These are phyloP conservation scores for Hylyphantes graminicola DNA, from an alignment of 1,140 invertebrate genomes.

Conservation along the genomic window DNA sequence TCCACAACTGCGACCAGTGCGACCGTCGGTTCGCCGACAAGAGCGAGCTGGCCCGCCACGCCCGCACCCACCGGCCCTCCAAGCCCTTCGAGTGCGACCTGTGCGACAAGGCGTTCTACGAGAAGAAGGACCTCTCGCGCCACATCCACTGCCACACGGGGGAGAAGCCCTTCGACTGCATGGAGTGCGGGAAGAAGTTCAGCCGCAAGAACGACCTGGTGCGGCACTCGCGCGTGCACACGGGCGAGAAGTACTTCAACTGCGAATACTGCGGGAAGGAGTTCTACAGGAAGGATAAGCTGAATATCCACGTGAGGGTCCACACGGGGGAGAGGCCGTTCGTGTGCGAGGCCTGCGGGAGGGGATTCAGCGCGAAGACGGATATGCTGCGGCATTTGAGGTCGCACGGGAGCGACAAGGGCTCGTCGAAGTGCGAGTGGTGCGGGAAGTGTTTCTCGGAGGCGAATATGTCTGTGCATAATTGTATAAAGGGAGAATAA, in stretches of 20 bases:
- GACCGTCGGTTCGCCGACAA: constrained; percentile 32
- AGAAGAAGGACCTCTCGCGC: constrained; percentile 82
- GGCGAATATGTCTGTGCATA: neutral
- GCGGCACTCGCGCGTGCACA: constrained; percentile 43
- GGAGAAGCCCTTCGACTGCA: constrained; percentile 87
- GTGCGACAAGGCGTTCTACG: constrained; percentile 82
- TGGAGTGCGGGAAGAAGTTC: constrained; percentile 89
- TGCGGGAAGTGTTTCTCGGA: constrained; percentile 21
- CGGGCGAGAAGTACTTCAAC: constrained; percentile 62
- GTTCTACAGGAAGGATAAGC: constrained; percentile 72
- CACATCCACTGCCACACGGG: constrained; percentile 88
- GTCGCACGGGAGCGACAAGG: constrained; percentile 75
- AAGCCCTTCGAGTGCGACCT: constrained; percentile 71
- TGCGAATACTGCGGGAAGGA: constrained; percentile 81
- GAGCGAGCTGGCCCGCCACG: constrained; percentile 27
- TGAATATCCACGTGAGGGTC: constrained; percentile 46
- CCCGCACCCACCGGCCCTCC: constrained; percentile 9
- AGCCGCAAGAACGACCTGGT: constrained; percentile 65
- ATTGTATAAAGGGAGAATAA: neutral
- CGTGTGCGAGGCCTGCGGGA: constrained; percentile 74
- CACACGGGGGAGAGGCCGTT: constrained; percentile 69
- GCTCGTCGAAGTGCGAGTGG: constrained; percentile 10
- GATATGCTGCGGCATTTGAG: constrained; percentile 77
- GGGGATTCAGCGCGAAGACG: constrained; percentile 76
- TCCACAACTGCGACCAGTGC: constrained; percentile 25